Percentiles rank a stretch among this genome's conserved stretches.
These are phyloP conservation scores for Gracilinanus agilis DNA, from an alignment of 2,113 vertebrate species.

Conservation along the genomic window DNA sequence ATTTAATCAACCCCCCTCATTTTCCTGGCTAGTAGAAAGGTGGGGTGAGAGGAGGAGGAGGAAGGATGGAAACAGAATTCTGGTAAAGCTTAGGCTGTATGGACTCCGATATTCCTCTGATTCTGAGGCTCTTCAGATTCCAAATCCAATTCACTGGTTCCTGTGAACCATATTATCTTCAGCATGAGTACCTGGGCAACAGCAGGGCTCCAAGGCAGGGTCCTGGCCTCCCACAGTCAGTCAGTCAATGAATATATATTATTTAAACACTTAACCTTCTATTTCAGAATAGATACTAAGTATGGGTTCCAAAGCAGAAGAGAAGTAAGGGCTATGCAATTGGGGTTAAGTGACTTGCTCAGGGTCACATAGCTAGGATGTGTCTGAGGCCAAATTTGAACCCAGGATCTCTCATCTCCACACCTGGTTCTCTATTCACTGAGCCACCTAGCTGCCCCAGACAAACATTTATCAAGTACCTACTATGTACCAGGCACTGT, in stretches of 20 bases:
- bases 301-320: too few species aligned
- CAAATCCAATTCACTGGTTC: background rate
- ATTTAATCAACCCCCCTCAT: background rate
- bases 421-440: too few species aligned
- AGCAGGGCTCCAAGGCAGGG: background rate
- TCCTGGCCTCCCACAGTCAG: background rate
- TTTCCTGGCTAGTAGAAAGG: background rate
- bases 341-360: too few species aligned
- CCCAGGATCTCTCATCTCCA: too few species aligned
- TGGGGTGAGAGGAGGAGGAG: background rate
- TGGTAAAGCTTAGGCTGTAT: background rate
- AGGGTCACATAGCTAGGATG: too few species aligned
- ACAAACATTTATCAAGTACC: background rate
- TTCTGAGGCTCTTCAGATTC: background rate
- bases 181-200: background rate
- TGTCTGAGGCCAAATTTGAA: too few species aligned
- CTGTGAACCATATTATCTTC: background rate
- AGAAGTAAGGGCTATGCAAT: too few species aligned
- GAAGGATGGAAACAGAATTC: background rate
- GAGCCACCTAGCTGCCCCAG: too few species aligned
- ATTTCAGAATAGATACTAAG: too few species aligned
- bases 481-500: too few species aligned
- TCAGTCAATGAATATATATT: background rate
- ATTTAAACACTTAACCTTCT: too few species aligned
- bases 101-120: background rate